phyloP scores from a whole-genome alignment of 2,113 vertebrate genomes.

The Gallinago undulata region DNA sequence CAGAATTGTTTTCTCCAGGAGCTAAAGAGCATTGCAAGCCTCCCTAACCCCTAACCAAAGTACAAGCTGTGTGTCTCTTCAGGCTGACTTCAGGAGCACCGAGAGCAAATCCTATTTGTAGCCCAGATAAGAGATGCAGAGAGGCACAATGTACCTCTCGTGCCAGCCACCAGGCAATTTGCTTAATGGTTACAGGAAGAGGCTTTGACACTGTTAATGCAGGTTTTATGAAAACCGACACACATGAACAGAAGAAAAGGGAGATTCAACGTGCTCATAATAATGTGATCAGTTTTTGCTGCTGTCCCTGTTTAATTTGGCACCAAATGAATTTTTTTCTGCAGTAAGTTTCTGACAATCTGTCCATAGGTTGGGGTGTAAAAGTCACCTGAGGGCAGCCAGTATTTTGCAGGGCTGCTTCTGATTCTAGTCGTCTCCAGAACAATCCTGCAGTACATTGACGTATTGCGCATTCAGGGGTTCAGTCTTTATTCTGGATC shows the following conservation, averaged over 20 bases:
- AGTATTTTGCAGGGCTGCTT: background rate
- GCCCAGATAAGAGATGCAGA: background rate
- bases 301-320: background rate
- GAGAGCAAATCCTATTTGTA: background rate
- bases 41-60: background rate
- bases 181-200: background rate
- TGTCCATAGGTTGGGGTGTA: background rate
- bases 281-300: background rate
- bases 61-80: background rate
- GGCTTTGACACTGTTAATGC: background rate
- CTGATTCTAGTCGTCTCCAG: background rate
- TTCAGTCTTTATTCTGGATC: background rate
- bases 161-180: background rate
- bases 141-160: background rate
- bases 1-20: background rate
- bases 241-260: background rate
- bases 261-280: background rate
- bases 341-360: background rate
- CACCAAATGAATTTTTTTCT: background rate
- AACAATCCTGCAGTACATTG: background rate
- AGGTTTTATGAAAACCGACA: background rate
- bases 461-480: background rate
- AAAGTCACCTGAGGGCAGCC: background rate
- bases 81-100: background rate
- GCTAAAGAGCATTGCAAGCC: background rate